Conservation (phyloP, 1,140 invertebrate genomes). For the Neotoxoptera formosana region DNA sequence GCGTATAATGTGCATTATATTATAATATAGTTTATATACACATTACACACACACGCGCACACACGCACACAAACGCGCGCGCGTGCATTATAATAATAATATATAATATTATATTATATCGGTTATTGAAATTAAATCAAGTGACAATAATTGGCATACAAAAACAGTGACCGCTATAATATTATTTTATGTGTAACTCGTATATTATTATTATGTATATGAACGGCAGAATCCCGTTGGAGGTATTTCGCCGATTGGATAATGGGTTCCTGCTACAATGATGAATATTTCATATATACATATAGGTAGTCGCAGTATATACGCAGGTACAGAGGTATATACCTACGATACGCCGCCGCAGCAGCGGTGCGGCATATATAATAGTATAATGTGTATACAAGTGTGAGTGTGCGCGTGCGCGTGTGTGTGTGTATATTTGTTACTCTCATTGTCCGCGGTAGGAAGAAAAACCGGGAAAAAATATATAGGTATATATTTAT, state of each 20-base stretch:
- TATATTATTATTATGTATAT: background rate
- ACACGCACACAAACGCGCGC: background rate
- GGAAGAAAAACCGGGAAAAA: background rate
- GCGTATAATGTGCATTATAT: background rate
- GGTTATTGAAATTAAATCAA: slow-evolving; percentile 50
- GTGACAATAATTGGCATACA: slow-evolving; percentile 46
- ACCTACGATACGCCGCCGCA: background rate
- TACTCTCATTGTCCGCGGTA: slow-evolving; percentile 10
- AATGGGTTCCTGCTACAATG: slow-evolving; percentile 41
- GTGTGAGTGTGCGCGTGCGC: background rate
- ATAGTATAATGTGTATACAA: background rate
- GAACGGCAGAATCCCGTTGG: slow-evolving; percentile 18
- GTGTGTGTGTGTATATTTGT: background rate
- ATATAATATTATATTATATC: slow-evolving; percentile 15
- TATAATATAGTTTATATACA: too few relatives aligned
- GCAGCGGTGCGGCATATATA: background rate
- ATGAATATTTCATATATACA: slow-evolving; percentile 45
- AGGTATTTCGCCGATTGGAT: slow-evolving; percentile 45
- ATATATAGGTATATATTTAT: background rate
- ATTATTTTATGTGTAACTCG: background rate
- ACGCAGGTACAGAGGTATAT: background rate
- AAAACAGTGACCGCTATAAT: slow-evolving; percentile 10
- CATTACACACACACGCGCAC: too few relatives aligned
- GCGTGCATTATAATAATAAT: background rate
- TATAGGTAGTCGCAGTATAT: too few relatives aligned